A percentile compares a stretch with the other conserved stretches of the same genome.
Conservation (phyloP, 1,140 invertebrate species). For the Thaumetopoea pityocampa region DNA sequence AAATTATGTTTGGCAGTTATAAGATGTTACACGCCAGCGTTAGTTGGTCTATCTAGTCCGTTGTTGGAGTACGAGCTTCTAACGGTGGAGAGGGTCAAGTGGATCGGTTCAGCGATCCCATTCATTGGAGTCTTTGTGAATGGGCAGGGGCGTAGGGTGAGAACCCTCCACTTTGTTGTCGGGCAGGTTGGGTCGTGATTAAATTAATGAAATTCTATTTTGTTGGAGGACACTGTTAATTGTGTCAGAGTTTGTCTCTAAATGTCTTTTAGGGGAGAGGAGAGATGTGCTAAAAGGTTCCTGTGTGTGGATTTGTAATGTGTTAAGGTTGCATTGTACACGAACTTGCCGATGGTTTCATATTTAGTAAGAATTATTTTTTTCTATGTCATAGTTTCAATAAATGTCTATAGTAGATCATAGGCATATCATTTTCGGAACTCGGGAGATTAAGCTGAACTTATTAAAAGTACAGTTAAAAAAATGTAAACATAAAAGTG, state of each 20-base stretch:
- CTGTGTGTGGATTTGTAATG: neutral
- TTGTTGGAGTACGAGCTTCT: neutral
- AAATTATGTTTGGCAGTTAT: constrained; percentile 2
- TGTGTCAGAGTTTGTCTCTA: constrained; percentile 16
- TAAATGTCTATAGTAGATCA: too few relatives aligned
- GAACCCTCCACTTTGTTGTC: constrained; percentile 13
- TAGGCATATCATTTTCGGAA: too few relatives aligned
- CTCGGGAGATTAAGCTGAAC: too few relatives aligned
- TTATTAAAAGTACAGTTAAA: too few relatives aligned
- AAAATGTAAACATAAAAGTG: too few relatives aligned
- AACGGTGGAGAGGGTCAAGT: constrained; percentile 1
- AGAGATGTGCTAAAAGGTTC: neutral
- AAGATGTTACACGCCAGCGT: neutral
- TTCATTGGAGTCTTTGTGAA: constrained; percentile 10
- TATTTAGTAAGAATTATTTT: too few relatives aligned
- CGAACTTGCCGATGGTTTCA: too few relatives aligned
- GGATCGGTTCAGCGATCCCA: constrained; percentile 15
- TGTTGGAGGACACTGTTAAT: constrained; percentile 22
- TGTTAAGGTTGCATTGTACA: too few relatives aligned
- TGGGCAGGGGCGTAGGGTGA: neutral
- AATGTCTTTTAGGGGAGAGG: constrained; percentile 4
- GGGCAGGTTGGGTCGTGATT: constrained; percentile 26
- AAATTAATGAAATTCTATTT: constrained; percentile 43
- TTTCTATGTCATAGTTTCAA: too few relatives aligned
- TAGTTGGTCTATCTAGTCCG: neutral